Percentiles rank a stretch among this genome's conserved stretches.
These are phyloP conservation scores for Temnothorax nylanderi DNA, from an alignment of 1,140 invertebrate genomes.

Conservation along the genomic window DNA sequence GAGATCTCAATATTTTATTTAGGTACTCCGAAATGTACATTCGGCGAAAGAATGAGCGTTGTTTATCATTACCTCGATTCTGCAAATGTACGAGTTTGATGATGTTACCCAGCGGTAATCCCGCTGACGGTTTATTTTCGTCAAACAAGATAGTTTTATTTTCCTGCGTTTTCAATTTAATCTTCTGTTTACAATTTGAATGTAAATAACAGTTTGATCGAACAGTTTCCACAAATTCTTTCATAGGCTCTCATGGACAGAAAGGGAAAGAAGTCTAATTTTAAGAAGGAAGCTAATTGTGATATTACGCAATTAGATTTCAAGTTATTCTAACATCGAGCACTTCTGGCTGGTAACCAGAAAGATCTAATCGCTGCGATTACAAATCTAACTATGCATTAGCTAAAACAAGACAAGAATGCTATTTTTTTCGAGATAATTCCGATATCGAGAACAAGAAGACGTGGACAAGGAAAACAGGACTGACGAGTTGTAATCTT, in stretches of 20 bases:
- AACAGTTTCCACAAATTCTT: neutral
- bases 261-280: neutral
- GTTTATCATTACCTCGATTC: conserved; percentile 16
- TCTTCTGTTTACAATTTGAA: neutral
- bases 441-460: neutral
- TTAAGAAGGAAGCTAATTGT: neutral
- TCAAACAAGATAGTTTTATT: neutral
- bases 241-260: neutral
- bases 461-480: neutral
- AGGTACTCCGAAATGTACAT: neutral
- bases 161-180: neutral
- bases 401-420: neutral
- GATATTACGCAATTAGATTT: conserved; percentile 1
- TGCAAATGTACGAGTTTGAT: neutral
- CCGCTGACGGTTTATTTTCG: neutral
- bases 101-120: neutral
- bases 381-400: neutral
- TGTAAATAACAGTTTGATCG: neutral
- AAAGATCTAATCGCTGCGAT: neutral
- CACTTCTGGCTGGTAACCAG: neutral
- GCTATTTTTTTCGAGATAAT: neutral
- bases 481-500: neutral
- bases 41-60: neutral
- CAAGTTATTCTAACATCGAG: neutral
- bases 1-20: neutral